Evolutionary conservation across 2,113 vertebrate genomes (phyloP).

Genomic region (Anguilla rostrata): DNA sequence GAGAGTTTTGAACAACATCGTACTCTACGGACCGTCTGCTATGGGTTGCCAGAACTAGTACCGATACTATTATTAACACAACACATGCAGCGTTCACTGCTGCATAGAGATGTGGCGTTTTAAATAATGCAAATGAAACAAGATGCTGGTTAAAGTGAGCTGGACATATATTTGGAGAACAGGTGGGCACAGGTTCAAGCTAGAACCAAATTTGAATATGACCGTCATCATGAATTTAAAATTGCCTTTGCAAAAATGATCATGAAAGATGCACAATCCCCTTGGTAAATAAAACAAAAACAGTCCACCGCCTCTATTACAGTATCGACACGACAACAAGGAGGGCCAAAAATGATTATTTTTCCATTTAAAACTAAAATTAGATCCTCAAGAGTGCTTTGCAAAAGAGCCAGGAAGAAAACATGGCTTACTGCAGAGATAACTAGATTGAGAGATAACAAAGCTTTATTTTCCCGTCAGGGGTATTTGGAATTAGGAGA

Average conservation of each 20-base stretch:
- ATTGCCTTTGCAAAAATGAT: neutral
- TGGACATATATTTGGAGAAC: neutral
- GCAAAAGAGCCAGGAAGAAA: conserved; percentile 3
- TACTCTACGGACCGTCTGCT: neutral
- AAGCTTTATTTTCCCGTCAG: neutral
- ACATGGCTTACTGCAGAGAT: neutral
- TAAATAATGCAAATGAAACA: neutral
- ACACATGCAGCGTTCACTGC: neutral
- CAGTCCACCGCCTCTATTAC: neutral
- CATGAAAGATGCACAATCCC: neutral
- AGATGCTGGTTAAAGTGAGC: neutral
- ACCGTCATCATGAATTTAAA: neutral
- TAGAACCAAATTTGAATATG: neutral
- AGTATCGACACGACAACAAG: neutral
- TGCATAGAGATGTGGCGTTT: neutral
- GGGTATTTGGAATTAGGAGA: conserved; percentile 1
- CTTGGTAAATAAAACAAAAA: neutral
- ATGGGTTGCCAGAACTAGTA: too few relatives aligned
- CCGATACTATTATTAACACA: neutral
- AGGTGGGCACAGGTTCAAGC: neutral
- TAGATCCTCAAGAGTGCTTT: conserved; percentile 5
- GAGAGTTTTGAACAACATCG: neutral
- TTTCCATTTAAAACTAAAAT: neutral
- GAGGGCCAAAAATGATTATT: conserved; percentile 1
- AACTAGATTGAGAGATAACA: conserved; percentile 14